Conservation (phyloP, 2,888 invertebrate genomes). For the Orthosia cruda region DNA sequence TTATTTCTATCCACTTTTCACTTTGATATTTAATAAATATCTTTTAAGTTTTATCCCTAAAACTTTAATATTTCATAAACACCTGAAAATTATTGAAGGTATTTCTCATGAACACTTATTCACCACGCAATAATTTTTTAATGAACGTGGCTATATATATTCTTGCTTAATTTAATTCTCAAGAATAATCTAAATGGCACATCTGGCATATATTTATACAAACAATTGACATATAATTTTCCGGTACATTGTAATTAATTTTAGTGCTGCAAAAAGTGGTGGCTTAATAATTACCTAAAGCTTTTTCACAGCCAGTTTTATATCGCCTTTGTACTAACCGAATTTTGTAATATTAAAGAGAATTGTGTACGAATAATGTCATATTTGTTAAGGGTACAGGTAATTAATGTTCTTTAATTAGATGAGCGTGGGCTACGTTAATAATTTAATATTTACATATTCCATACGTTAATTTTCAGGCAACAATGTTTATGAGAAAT, state of each 20-base stretch:
- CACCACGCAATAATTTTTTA: neutral
- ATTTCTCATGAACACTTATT: neutral
- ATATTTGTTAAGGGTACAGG: conserved; percentile 33
- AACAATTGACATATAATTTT: conserved; percentile 33
- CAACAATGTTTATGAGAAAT: conserved; percentile 13
- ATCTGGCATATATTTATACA: conserved; percentile 10
- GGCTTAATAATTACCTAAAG: conserved; percentile 38
- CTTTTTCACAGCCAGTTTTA: conserved; percentile 36
- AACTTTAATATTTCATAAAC: neutral
- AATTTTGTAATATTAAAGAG: conserved; percentile 42
- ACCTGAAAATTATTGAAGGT: neutral
- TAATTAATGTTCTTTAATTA: conserved; percentile 52
- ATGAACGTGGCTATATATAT: neutral
- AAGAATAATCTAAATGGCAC: conserved; percentile 2
- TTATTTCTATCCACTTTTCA: too few relatives aligned
- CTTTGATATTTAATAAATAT: too few relatives aligned
- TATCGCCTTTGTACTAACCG: conserved; percentile 34
- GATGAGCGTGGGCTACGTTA: conserved; percentile 14
- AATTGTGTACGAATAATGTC: conserved; percentile 38
- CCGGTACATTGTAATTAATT: conserved; percentile 42
- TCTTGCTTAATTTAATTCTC: neutral
- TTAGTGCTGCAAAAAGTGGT: conserved; percentile 17
- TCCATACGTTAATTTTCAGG: conserved; percentile 21
- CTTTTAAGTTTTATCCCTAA: too few relatives aligned
- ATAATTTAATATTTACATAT: conserved; percentile 34